Percentiles rank a stretch among this genome's conserved stretches.
Evolutionary conservation across 2,888 invertebrate genomes (phyloP).

Genomic region (Strigamia maritima): DNA sequence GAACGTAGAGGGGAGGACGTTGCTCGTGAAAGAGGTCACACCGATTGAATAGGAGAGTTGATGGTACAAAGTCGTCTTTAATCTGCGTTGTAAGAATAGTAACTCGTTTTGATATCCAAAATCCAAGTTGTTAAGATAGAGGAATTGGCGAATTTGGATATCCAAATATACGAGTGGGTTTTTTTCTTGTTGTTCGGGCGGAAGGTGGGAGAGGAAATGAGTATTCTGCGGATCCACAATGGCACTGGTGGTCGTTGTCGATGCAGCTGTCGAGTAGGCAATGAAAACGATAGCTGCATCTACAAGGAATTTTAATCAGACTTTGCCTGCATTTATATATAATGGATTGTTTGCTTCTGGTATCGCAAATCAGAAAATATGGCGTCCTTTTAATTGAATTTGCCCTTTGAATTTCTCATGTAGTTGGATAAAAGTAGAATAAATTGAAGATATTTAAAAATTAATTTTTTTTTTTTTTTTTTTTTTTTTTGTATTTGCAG

Average conservation of each 20-base stretch:
- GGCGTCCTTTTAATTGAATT: too few species aligned
- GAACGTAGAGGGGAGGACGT: neutral
- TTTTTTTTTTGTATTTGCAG: neutral
- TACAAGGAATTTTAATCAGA: neutral
- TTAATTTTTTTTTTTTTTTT: neutral
- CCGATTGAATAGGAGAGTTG: neutral
- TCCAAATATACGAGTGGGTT: too few species aligned
- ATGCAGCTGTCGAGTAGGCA: neutral
- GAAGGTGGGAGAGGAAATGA: neutral
- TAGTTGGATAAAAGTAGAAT: neutral
- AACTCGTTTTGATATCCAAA: neutral
- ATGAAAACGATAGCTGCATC: neutral
- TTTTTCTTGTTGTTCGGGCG: neutral
- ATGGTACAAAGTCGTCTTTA: neutral
- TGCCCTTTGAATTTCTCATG: too few species aligned
- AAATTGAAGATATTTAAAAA: neutral
- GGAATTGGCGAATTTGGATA: too few species aligned
- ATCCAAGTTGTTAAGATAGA: neutral
- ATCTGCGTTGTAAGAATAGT: neutral
- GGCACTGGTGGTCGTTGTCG: neutral
- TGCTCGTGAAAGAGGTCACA: neutral
- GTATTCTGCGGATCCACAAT: neutral
- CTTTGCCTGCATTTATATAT: neutral
- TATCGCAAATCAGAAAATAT: neutral
- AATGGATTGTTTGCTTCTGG: neutral